Base-by-base conservation (phyloP, 2,888 invertebrate genomes). In the Tachina grossa region DNA sequence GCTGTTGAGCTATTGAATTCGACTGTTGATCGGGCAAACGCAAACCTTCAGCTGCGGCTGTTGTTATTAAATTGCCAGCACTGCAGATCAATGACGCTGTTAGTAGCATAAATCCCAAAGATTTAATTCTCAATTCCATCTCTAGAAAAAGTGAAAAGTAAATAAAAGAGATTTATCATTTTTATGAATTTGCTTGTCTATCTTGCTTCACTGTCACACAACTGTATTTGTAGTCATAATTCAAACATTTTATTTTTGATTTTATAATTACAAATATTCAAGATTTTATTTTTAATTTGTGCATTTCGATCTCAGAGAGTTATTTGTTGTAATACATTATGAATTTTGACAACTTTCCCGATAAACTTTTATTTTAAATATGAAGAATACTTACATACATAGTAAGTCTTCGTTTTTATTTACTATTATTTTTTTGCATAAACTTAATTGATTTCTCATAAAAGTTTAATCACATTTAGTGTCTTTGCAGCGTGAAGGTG, bases 31-130 rank as follows among this genome's bases (percentile, higher is more conserved):
- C 92, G 43, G 95, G 95, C n/a, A 95, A 90, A 74, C 94, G 92
- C 86, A 95, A 91, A 45, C 94, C 94, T 53, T 95, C 95, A n/a
- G 94, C 94, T 47, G 94, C 94, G 59, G 88, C 88, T 22, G 88
- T 72, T 53, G 49, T 39, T 61, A 85, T 83, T 19, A 83, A 79
- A 83, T 77, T 83, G 72, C 71, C 75, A 83, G 87, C 93, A 92
- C 66, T 77, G 59, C 78, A 94, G 93, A 91, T 94, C 94, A 91
- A 95, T 93, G 91, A 83, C 22, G 87, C 78, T 65, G 71, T 95
- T 87, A 89, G 83, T 79, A 87, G 55, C 74, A 87, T 53, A 85
- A 63, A 85, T 83, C 88, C 85, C 80, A 87, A 65, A 8, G 89
- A 87, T 83, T 89, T 89, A 84, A 87, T 89, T 86, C 87, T 89